These are phyloP conservation scores for Acanthopagrus latus DNA, from an alignment of 2,797 vertebrate genomes.

Conservation along the genomic window DNA sequence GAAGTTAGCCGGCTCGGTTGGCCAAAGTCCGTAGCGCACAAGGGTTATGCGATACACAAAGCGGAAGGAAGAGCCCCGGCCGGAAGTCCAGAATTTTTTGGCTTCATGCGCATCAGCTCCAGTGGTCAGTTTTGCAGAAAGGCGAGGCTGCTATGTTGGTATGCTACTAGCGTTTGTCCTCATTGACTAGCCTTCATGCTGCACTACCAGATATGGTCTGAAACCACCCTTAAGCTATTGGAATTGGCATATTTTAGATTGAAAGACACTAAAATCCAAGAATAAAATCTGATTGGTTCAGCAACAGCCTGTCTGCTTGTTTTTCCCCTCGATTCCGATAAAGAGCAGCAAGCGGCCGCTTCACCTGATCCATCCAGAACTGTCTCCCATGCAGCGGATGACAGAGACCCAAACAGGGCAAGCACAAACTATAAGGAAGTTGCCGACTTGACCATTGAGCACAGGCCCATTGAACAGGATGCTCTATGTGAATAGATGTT, in stretches of 20 bases:
- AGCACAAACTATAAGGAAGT: neutral
- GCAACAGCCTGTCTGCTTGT: neutral
- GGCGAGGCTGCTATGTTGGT: no score
- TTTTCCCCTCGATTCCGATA: neutral
- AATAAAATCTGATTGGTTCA: neutral
- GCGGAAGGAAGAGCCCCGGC: no score
- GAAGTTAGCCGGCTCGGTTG: no score
- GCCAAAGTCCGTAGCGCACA: no score
- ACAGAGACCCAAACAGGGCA: neutral
- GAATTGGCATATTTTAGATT: neutral
- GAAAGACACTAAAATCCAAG: neutral
- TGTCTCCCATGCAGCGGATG: neutral
- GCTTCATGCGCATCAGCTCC: no score
- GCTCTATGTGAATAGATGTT: neutral
- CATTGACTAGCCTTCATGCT: no score
- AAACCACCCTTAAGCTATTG: neutral
- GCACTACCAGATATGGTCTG: no score
- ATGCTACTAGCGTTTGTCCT: no score
- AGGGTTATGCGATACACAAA: no score
- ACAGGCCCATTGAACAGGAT: conserved; percentile 15
- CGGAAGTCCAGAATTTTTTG: no score
- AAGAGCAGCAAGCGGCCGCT: neutral
- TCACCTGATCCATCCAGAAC: neutral
- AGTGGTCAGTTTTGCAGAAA: no score
- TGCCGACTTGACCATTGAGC: conserved; percentile 10